A percentile compares a stretch with the other conserved stretches of the same genome.
Conservation (phyloP, 2,113 vertebrate species). For the Sorex araneus region DNA sequence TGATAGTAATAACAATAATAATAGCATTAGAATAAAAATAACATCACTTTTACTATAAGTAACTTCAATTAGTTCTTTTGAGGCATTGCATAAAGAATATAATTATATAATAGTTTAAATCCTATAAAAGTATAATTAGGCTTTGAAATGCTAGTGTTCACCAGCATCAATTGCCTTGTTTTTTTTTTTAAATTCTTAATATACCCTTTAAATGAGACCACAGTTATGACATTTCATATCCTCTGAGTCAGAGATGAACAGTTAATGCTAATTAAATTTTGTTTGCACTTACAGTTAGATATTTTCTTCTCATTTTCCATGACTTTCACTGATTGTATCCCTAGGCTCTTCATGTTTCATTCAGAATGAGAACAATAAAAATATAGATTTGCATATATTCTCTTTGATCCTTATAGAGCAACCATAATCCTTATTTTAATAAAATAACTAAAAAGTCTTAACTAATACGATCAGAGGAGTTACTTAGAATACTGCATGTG, state of each 20-base stretch:
- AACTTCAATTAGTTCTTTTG: slow-evolving; percentile 56
- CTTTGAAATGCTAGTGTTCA: slow-evolving; percentile 54
- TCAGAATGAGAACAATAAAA: slow-evolving; percentile 61
- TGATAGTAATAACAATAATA: slow-evolving; percentile 27
- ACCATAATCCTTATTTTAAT: background rate
- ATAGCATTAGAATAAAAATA: slow-evolving; percentile 62
- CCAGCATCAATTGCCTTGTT: slow-evolving; percentile 1
- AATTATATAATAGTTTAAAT: slow-evolving; percentile 70
- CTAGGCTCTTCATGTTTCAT: slow-evolving; percentile 47
- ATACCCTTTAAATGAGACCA: slow-evolving; percentile 27
- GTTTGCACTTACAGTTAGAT: slow-evolving; percentile 65
- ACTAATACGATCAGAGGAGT: background rate
- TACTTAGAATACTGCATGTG: background rate
- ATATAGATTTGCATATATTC: slow-evolving; percentile 42
- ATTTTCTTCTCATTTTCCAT: slow-evolving; percentile 59
- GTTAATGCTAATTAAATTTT: slow-evolving; percentile 77
- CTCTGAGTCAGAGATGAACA: slow-evolving; percentile 49
- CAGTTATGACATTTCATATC: slow-evolving; percentile 56
- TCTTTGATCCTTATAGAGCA: slow-evolving; percentile 52
- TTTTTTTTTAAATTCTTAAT: slow-evolving; percentile 57
- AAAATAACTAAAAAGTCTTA: background rate
- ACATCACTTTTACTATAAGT: slow-evolving; percentile 41
- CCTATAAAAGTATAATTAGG: slow-evolving; percentile 66
- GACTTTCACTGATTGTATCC: slow-evolving; percentile 56
- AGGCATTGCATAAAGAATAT: slow-evolving; percentile 19